These are phyloP conservation scores for Grapholita molesta DNA, from an alignment of 1,140 invertebrate genomes.

Conservation along the genomic window DNA sequence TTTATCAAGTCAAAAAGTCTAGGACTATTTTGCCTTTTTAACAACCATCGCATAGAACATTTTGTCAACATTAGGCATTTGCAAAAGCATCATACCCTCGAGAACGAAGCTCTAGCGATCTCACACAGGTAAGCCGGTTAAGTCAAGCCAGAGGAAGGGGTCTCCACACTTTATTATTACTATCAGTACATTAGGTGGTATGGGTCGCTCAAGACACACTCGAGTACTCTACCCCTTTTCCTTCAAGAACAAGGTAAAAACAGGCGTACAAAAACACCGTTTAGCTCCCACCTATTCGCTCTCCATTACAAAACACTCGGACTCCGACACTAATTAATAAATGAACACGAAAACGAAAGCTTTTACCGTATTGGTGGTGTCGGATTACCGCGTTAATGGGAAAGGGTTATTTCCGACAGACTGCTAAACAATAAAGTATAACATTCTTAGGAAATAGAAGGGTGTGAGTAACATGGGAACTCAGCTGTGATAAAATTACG, in stretches of 20 bases:
- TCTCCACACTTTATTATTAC: too few species aligned
- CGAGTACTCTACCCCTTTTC: background rate
- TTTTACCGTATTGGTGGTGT: constrained; percentile 48
- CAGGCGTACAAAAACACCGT: background rate
- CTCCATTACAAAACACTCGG: constrained; percentile 26
- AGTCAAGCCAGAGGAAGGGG: too few species aligned
- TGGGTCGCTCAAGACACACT: background rate
- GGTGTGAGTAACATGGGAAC: background rate
- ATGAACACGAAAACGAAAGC: constrained; percentile 34
- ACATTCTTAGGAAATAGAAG: background rate
- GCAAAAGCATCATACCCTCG: too few species aligned
- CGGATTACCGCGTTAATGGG: constrained; percentile 42
- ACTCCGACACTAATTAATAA: constrained; percentile 43
- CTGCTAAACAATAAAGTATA: background rate
- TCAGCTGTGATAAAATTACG: too few species aligned
- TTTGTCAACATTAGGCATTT: too few species aligned
- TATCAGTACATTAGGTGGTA: too few species aligned
- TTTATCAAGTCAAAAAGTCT: too few species aligned
- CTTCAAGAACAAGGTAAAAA: background rate
- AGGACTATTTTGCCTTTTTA: too few species aligned
- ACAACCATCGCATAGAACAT: too few species aligned
- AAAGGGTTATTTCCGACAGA: constrained; percentile 34
- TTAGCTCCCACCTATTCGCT: background rate
- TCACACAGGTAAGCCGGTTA: too few species aligned
- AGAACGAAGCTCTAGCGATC: too few species aligned